Evolutionary conservation across 2,888 invertebrate genomes (phyloP), one percentile per base, ranked within the genome.

Genomic region (Drosophila maculinotata): DNA sequence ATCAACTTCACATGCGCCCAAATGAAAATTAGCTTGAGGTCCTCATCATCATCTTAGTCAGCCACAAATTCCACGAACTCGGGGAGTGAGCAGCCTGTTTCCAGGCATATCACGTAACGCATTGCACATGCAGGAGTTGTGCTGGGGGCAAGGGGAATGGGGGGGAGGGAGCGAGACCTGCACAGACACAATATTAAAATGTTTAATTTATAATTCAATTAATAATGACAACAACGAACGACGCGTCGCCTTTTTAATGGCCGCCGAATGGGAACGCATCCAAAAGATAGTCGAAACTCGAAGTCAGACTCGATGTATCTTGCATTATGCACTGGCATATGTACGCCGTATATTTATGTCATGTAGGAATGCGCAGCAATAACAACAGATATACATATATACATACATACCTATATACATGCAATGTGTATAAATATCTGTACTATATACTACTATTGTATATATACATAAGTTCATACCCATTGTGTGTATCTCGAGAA

Each of bases 201-300:
- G 70, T 81, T 47, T 70, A 90, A 90, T 90, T 90, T 90, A 90
- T 90, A 90, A 88, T 90, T 90, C 88, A 90, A 90, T 90, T 90
- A 90, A 89, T 90, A 90, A 82, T 73, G 88, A 80, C 85, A 85
- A 72, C 72, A 70, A n/a, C 58, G 58, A 28, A 52, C 33, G 60
- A 69, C 48, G 53, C 44, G 38, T 17, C 15, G 59, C 30, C 49
- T 30, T 54, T 38, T 58, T 64, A 75, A 70, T 64, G 54, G 44
- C 30, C 36, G 31, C 36, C 41, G 8, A 64, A 28, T 38, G 23
- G 8, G 17, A 47, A 47, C 8, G 52, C 25, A 52, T 28, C 33
- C 30, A 9, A 28, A 25, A 36, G 42, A 53, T 30, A 54, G n/a
- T 23, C 28, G n/a, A 36, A 53, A 10, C 33, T 58, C 36, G 33